phyloP scores from a whole-genome alignment of 2,797 vertebrate species.

The Gambusia yucatana region DNA sequence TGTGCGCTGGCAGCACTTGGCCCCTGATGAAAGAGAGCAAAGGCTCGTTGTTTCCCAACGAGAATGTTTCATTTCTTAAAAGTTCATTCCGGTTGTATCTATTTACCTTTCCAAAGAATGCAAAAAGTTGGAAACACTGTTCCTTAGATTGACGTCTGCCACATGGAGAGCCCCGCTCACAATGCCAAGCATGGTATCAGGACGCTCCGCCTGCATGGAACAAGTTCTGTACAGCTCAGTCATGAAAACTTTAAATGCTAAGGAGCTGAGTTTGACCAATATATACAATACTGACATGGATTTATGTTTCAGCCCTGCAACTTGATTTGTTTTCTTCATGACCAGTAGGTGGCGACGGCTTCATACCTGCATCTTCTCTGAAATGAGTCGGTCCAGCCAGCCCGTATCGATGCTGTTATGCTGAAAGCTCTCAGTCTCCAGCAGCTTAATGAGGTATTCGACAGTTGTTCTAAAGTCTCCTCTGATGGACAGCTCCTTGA shows the following conservation, averaged over 20 bases:
- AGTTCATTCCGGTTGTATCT: neutral
- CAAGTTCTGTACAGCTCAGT: conserved; percentile 6
- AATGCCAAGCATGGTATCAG: conserved; percentile 95
- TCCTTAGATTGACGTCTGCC: conserved; percentile 92
- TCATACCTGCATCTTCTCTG: conserved; percentile 97
- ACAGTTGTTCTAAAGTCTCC: conserved; percentile 99
- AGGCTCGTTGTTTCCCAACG: neutral
- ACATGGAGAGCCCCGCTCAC: conserved; percentile 96
- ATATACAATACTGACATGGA: neutral
- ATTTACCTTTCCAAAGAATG: conserved; percentile 95
- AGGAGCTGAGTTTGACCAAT: neutral
- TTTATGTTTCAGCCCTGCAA: conserved; percentile 5
- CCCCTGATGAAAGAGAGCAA: conserved; percentile 79
- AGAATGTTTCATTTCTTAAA: neutral
- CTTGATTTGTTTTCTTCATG: neutral
- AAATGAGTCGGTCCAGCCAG: conserved; percentile 96
- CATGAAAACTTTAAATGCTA: conserved; percentile 8
- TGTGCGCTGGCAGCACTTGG: conserved; percentile 95
- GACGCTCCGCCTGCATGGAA: conserved; percentile 89
- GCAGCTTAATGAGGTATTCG: conserved; percentile 95
- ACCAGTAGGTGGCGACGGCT: neutral
- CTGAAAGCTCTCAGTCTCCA: conserved; percentile 98
- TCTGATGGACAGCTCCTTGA: conserved; percentile 97
- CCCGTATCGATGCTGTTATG: conserved; percentile 96
- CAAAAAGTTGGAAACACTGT: conserved; percentile 96